These are phyloP conservation scores for Lepisosteus osseus DNA, from an alignment of 2,113 vertebrate genomes.

Conservation along the genomic window DNA sequence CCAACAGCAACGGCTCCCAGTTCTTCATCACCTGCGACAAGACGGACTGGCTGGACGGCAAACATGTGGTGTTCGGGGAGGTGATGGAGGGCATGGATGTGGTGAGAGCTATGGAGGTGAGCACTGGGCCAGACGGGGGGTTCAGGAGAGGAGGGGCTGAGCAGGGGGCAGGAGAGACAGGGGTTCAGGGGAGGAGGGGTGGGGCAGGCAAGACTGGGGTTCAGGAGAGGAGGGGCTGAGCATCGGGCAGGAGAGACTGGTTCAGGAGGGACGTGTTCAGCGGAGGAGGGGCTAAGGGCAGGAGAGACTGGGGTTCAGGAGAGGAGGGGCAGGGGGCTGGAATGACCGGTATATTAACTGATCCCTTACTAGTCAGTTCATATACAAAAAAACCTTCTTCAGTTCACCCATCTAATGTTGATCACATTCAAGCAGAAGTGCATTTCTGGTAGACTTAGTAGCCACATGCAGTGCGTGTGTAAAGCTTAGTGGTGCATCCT, in stretches of 20 bases:
- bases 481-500: too few species aligned
- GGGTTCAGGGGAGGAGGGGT: too few species aligned
- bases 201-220: too few species aligned
- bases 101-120: conserved; percentile 81
- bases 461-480: too few species aligned
- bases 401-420: neutral
- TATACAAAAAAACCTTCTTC: neutral
- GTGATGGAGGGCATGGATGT: conserved; percentile 90
- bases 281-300: neutral
- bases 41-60: conserved; percentile 89
- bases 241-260: too few species aligned
- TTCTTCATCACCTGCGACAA: conserved; percentile 94
- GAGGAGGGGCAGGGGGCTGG: conserved; percentile 56
- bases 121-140: neutral
- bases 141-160: too few species aligned
- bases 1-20: conserved; percentile 87
- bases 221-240: too few species aligned
- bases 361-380: neutral
- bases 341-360: conserved; percentile 39
- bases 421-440: too few species aligned
- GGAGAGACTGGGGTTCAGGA: conserved; percentile 18
- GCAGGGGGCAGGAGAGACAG: too few species aligned
- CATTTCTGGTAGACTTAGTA: too few species aligned
- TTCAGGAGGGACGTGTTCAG: too few species aligned
- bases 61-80: conserved; percentile 94